These are phyloP conservation scores for Zygothrica quintamaculata DNA, from an alignment of 2,888 invertebrate genomes.

Conservation along the genomic window DNA sequence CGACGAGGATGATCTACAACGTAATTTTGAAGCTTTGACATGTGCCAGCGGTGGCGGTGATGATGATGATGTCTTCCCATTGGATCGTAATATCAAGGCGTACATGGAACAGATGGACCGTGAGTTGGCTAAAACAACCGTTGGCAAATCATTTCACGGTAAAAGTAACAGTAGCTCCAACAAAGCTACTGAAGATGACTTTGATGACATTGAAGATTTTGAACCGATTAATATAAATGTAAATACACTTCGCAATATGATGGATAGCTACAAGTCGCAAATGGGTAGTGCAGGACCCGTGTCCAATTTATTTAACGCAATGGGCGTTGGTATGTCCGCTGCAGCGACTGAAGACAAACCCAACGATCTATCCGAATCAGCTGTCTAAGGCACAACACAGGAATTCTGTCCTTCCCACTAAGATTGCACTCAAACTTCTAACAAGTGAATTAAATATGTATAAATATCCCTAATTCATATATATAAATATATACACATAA, in stretches of 20 bases:
- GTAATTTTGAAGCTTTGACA: slow-evolving; percentile 83
- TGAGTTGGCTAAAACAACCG: slow-evolving; percentile 88
- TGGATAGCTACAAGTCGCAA: slow-evolving; percentile 93
- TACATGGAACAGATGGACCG: slow-evolving; percentile 93
- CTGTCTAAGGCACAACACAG: slow-evolving; percentile 64
- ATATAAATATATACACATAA: neutral
- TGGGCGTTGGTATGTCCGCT: slow-evolving; percentile 86
- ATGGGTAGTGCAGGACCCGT: slow-evolving; percentile 94
- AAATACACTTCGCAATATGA: slow-evolving; percentile 91
- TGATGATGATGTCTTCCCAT: slow-evolving; percentile 46
- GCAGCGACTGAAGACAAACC: slow-evolving; percentile 37
- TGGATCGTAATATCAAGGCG: slow-evolving; percentile 86
- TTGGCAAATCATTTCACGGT: slow-evolving; percentile 88
- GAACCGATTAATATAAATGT: slow-evolving; percentile 91
- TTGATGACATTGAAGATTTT: slow-evolving; percentile 89
- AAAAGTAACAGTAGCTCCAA: slow-evolving; percentile 57
- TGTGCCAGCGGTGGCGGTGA: slow-evolving; percentile 81
- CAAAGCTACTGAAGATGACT: slow-evolving; percentile 84
- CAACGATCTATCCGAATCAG: slow-evolving; percentile 80
- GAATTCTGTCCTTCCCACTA: slow-evolving; percentile 29
- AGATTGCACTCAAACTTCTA: slow-evolving; percentile 22
- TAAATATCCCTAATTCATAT: neutral
- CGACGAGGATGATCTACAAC: slow-evolving; percentile 86
- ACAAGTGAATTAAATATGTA: no score
- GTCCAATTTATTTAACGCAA: slow-evolving; percentile 91